These are phyloP conservation scores for Centruroides vittatus DNA, from an alignment of 1,140 invertebrate species.

Conservation along the genomic window DNA sequence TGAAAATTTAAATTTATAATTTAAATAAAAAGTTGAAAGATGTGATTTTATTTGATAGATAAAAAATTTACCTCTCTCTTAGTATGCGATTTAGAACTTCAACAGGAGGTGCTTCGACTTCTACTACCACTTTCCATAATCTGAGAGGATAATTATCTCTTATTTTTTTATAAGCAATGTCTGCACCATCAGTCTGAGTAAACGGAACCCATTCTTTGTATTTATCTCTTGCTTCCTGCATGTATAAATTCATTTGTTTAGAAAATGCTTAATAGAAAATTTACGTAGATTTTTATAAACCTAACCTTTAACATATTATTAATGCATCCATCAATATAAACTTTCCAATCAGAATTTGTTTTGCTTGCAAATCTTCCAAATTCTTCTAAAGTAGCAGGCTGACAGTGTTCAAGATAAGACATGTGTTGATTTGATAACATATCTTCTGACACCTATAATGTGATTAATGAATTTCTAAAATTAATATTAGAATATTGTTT, in stretches of 20 bases:
- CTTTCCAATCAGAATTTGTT: constrained; percentile 46
- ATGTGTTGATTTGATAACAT: constrained; percentile 74
- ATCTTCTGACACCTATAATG: constrained; percentile 42
- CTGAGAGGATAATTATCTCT: constrained; percentile 77
- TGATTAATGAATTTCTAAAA: no score
- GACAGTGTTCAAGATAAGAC: constrained; percentile 72
- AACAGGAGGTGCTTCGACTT: constrained; percentile 78
- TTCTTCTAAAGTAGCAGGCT: constrained; percentile 47
- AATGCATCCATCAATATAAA: constrained; percentile 66
- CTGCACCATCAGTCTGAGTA: constrained; percentile 47
- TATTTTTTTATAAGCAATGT: constrained; percentile 78
- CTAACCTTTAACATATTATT: constrained; percentile 61
- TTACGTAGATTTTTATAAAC: no score
- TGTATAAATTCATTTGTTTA: no score
- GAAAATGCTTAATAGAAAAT: no score
- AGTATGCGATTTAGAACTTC: constrained; percentile 62
- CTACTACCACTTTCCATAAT: constrained; percentile 74
- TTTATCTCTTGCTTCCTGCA: constrained; percentile 24
- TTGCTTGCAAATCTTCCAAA: constrained; percentile 42
- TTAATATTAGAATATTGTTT: no score
- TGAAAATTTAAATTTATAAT: constrained; percentile 11
- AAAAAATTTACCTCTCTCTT: constrained; percentile 25
- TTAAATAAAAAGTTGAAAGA: no score
- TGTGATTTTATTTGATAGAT: no score
- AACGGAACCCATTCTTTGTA: constrained; percentile 62